Evolutionary conservation across 1,140 invertebrate species (phyloP), one percentile per base, ranked within the genome.

Genomic region (Phenacoccus solenopsis): DNA sequence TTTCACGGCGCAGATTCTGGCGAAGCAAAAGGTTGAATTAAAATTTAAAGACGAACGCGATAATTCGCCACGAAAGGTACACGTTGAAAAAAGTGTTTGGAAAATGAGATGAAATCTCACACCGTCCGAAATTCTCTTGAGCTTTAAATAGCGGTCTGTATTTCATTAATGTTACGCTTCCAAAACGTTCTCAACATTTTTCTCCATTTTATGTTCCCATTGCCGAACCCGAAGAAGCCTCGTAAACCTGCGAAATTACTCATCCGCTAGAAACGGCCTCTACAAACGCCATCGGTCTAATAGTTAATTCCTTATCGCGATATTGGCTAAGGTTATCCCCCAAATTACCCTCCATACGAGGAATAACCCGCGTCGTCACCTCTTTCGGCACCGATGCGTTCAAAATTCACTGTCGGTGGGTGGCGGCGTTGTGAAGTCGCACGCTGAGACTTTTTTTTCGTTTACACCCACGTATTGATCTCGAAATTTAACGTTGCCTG

Each of bases 381-480:
- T 49, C 38, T 49, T 49, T 49, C 16, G 13, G 38, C 3, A 5
- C 38, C 38, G 38, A 49, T 49, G 38, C 38, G 38, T 16, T 49
- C 38, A 16, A 49, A 49, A 49, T 49, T 49, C 38, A 49, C 20
- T n/a, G 38, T 49, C 38, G 38, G 38, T 49, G 38, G 38, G 38
- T 49, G 38, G 38, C 16, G 38, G 3, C 38, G 38, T 2, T 49
- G 13, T 49, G n/a, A n/a, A n/a, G n/a, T n/a, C n/a, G n/a, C n/a
- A n/a, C n/a, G n/a, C n/a, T n/a, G n/a, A n/a, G 38, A n/a, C 20
- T n/a, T 49, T 49, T 49, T 49, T 49, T 49, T n/a, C 12, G 38
- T 49, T 49, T 49, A 49, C 38, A 49, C 38, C 38, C 38, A 49
- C 38, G 38, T 49, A 49, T 49, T 49, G 38, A 49, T 49, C 38